phyloP scores from a whole-genome alignment of 2,797 vertebrate species.

The Pseudotriccus pelzelni region DNA sequence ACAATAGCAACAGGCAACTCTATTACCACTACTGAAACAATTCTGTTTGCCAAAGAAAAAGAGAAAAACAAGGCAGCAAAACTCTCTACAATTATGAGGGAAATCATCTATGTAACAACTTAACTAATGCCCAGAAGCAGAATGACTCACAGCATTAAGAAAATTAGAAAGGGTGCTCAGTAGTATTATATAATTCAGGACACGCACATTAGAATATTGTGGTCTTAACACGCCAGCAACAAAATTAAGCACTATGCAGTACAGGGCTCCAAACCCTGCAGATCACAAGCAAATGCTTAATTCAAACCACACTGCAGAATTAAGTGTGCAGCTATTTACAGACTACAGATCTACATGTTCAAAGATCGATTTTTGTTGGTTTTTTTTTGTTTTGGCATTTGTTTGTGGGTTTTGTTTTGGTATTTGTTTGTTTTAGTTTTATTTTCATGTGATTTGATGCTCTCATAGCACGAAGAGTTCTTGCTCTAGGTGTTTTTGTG shows the following conservation, averaged over 20 bases:
- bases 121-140: constrained; percentile 62
- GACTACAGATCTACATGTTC: neutral
- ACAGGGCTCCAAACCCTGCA: neutral
- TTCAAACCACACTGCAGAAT: neutral
- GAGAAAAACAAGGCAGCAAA: constrained; percentile 58
- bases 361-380: neutral
- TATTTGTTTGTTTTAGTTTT: neutral
- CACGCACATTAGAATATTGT: neutral
- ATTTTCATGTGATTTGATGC: neutral
- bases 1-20: constrained; percentile 54
- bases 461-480: neutral
- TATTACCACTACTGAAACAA: constrained; percentile 46
- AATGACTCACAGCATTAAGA: constrained; percentile 57
- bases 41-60: constrained; percentile 41
- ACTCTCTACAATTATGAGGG: constrained; percentile 48
- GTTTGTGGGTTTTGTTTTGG: neutral
- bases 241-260: neutral
- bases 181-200: constrained; percentile 29
- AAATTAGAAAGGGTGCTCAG: constrained; percentile 55
- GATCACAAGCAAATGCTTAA: neutral
- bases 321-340: neutral
- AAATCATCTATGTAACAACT: constrained; percentile 71
- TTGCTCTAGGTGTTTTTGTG: neutral
- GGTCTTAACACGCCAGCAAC: neutral
- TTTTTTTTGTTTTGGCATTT: neutral